Percentiles rank a stretch among this genome's conserved stretches.
phyloP scores from a whole-genome alignment of 2,113 vertebrate species.

The Rhabdomys dilectus region DNA sequence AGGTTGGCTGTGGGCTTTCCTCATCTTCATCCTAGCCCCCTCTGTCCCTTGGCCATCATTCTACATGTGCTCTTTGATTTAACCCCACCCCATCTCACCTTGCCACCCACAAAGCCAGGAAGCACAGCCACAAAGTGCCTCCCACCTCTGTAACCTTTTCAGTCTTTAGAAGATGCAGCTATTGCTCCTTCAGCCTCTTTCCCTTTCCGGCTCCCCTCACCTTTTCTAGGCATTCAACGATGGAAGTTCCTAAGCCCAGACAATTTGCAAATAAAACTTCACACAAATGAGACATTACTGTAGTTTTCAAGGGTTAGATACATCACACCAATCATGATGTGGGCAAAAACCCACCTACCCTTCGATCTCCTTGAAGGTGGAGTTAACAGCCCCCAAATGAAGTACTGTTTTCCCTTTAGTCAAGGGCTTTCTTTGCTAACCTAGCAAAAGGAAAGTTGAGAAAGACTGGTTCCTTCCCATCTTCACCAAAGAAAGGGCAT shows the following conservation, averaged over 20 bases:
- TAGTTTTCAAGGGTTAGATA: background rate
- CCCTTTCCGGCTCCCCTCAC: background rate
- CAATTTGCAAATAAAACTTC: background rate
- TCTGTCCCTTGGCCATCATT: background rate
- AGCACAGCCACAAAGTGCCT: background rate
- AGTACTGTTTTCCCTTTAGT: background rate
- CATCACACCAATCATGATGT: background rate
- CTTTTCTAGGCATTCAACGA: background rate
- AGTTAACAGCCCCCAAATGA: background rate
- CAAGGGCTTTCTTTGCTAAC: background rate
- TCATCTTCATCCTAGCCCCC: background rate
- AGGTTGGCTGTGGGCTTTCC: background rate
- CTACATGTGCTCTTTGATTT: background rate
- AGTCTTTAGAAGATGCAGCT: background rate
- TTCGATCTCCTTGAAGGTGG: no score
- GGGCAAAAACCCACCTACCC: background rate
- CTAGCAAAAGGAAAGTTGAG: background rate
- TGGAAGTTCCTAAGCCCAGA: background rate
- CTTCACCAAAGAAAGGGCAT: background rate
- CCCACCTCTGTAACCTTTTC: background rate
- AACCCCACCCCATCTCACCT: background rate
- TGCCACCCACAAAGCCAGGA: background rate
- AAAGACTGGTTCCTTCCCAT: background rate
- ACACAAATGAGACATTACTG: background rate
- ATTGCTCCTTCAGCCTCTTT: background rate